Percentiles rank a stretch among this genome's conserved stretches.
Evolutionary conservation across 2,888 invertebrate genomes (phyloP).

Genomic region (Chalcis sispes): DNA sequence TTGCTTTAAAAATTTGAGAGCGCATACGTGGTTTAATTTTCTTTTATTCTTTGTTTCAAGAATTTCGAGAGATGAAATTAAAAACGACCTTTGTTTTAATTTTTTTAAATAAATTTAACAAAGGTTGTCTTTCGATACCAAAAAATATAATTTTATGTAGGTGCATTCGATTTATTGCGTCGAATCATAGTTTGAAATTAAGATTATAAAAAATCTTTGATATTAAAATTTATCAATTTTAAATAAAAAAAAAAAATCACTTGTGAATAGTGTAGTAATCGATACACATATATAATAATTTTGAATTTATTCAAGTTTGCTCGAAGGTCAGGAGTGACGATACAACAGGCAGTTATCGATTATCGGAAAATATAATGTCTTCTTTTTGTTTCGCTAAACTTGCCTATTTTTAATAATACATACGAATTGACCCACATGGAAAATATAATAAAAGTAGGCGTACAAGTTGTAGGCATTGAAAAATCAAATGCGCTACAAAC

Average conservation of each 20-base stretch:
- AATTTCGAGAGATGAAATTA: neutral
- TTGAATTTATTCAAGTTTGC: neutral
- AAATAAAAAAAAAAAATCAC: no score
- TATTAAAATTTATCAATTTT: neutral
- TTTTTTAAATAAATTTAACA: no score
- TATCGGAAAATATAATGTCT: neutral
- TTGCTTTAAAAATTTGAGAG: no score
- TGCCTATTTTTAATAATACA: neutral
- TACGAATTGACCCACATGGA: no score
- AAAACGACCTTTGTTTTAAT: neutral
- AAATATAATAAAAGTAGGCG: neutral
- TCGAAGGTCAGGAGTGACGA: slow-evolving; percentile 26
- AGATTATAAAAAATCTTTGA: neutral
- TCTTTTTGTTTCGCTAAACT: neutral
- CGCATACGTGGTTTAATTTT: no score
- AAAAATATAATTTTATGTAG: neutral
- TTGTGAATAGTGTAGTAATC: neutral
- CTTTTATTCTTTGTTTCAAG: no score
- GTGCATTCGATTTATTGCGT: neutral
- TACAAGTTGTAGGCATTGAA: slow-evolving; percentile 11
- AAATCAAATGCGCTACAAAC: slow-evolving; percentile 9
- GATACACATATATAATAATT: no score
- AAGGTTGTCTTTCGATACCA: neutral
- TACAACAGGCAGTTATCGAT: slow-evolving; percentile 24
- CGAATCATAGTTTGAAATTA: neutral